phyloP scores from a whole-genome alignment of 2,797 vertebrate species.

The Mustela erminea region DNA sequence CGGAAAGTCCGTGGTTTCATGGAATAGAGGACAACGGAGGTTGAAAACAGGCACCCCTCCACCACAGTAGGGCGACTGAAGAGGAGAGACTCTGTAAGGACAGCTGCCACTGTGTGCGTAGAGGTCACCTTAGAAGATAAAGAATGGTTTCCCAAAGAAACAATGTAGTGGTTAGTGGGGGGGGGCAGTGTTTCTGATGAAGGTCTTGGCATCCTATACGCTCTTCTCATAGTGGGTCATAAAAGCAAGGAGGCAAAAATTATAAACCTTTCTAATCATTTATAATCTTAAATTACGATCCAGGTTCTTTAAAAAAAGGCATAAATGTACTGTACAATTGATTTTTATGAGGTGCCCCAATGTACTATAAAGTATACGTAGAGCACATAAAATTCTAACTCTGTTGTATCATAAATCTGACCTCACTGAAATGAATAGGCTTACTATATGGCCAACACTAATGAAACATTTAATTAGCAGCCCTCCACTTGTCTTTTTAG shows the following conservation, averaged over 20 bases:
- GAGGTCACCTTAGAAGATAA: neutral
- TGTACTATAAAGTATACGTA: slow-evolving; percentile 75
- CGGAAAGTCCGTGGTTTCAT: neutral
- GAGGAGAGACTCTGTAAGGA: neutral
- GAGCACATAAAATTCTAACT: slow-evolving; percentile 74
- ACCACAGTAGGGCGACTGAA: neutral
- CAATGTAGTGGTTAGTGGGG: neutral
- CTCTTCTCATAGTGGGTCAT: slow-evolving; percentile 44
- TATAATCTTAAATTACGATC: slow-evolving; percentile 73
- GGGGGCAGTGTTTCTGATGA: neutral
- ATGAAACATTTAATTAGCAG: slow-evolving; percentile 73
- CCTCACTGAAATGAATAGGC: slow-evolving; percentile 66
- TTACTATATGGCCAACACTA: slow-evolving; percentile 64
- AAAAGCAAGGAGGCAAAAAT: slow-evolving; percentile 70
- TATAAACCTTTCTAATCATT: slow-evolving; percentile 71
- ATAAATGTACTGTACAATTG: slow-evolving; percentile 68
- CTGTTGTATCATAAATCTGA: slow-evolving; percentile 69
- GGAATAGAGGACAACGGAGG: neutral
- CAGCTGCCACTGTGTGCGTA: neutral
- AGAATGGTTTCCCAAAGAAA: neutral
- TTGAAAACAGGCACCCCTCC: neutral
- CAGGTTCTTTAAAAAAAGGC: slow-evolving; percentile 3
- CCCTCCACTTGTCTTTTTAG: slow-evolving; percentile 49
- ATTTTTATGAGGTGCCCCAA: slow-evolving; percentile 73
- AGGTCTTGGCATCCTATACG: neutral